Evolutionary conservation across 2,113 vertebrate species (phyloP), one percentile per base, ranked within the genome.

Genomic region (Alexandromys fortis): DNA sequence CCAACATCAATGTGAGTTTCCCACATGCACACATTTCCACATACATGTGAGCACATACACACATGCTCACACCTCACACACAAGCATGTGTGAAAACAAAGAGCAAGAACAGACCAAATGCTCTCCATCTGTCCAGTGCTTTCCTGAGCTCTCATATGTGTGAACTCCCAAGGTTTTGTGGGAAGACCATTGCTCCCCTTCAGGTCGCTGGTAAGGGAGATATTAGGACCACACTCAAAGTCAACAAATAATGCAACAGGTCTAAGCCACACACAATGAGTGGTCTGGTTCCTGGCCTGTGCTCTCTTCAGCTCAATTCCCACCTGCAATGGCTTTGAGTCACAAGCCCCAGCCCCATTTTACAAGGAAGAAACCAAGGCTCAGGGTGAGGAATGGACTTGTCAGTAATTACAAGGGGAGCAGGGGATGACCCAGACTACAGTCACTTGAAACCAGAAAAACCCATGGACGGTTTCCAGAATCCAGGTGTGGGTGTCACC

Each of bases 81-180:
- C 38, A 33, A 21, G 38, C 38, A 68, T 33, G 42, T 45, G 8
- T 14, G 63, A 68, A 68, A 86, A 38, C 70, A 26, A n/a, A 35
- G 7, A 12, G 17, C 75, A 35, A 30, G 24, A n/a, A 3, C 6
- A 45, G 9, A 16, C 0, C 0, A 0, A 8, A 9, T 14, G 5
- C 42, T 52, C 3, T 22, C 30, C 35, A 42, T 17, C 58, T 12
- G 26, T 65, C 65, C 45, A 73, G 16, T 6, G 10, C 21, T 55
- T 42, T 47, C 38, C 73, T 94, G 3, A 16, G 7, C 0, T 0
- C 7, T 38, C 42, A 1, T 10, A 5, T 12, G 42, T 30, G 0
- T 26, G 26, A 72, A 11, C 38, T 68, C 47, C 8, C 1, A 16
- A 7, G n/a, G 5, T 38, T 21, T 24, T 73, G 7, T 11, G 13